A percentile compares a stretch with the other conserved stretches of the same genome.
Evolutionary conservation across 1,140 invertebrate genomes (phyloP).

Genomic region (Nephila pilipes): DNA sequence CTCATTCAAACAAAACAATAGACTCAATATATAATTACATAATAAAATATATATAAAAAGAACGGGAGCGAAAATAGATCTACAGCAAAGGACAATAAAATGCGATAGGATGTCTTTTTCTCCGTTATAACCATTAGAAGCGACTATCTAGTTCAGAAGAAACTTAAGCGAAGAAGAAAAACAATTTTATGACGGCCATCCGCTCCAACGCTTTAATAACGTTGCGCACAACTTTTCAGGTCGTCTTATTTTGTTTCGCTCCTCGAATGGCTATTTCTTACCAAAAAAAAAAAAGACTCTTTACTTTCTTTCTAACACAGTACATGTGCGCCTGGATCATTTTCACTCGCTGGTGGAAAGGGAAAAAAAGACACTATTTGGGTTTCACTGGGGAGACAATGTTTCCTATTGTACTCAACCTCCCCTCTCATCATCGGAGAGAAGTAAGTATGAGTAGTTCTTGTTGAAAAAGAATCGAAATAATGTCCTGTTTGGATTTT

Average conservation of each 20-base stretch:
- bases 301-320: not conserved
- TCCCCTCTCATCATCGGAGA: not conserved
- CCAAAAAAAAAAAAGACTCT: conserved; percentile 9
- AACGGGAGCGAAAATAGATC: not conserved
- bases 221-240: conserved; percentile 42
- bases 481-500: not conserved
- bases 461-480: not conserved
- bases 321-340: not conserved
- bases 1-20: not conserved
- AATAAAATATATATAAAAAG: not conserved
- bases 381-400: not conserved
- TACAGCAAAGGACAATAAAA: not conserved
- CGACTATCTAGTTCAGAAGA: conserved; percentile 13
- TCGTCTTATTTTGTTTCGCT: conserved; percentile 40
- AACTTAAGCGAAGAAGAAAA: conserved; percentile 28
- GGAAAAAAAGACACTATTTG: not conserved
- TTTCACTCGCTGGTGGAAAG: not conserved
- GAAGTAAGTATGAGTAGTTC: not conserved
- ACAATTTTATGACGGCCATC: conserved; percentile 70
- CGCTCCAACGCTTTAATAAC: conserved; percentile 57
- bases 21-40: conserved; percentile 4
- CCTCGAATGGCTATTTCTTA: conserved; percentile 22
- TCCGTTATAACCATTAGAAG: conserved; percentile 31
- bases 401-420: conserved; percentile 9
- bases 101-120: conserved; percentile 21